Conservation (phyloP, 1,140 invertebrate species). For the Rhynchophorus ferrugineus region DNA sequence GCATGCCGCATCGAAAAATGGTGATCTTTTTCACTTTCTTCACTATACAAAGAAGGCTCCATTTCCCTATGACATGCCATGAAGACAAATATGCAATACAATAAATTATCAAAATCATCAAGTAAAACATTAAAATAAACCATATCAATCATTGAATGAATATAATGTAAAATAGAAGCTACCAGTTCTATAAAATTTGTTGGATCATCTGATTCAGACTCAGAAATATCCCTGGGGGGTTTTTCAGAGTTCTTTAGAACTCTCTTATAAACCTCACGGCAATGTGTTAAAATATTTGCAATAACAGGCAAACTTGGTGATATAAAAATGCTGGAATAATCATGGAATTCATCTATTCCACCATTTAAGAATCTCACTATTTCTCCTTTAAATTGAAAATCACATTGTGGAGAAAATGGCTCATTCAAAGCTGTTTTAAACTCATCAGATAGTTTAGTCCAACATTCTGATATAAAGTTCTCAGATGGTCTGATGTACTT, state of each 20-base stretch:
- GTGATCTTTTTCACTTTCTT: slow-evolving; percentile 1
- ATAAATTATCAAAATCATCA: slow-evolving; percentile 18
- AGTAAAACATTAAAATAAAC: slow-evolving; percentile 18
- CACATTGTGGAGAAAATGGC: slow-evolving; percentile 7
- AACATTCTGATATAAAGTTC: slow-evolving; percentile 11
- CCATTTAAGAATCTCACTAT: slow-evolving; percentile 12
- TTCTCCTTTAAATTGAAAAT: slow-evolving; percentile 17
- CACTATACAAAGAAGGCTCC: slow-evolving; percentile 8
- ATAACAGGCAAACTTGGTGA: slow-evolving; percentile 10
- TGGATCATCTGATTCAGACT: slow-evolving; percentile 3
- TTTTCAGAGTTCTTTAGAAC: slow-evolving; percentile 4
- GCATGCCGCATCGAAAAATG: slow-evolving; percentile 5
- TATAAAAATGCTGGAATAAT: slow-evolving; percentile 5
- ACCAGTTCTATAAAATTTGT: slow-evolving; percentile 12
- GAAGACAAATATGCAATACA: slow-evolving; percentile 17
- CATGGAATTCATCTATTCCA: slow-evolving; percentile 6
- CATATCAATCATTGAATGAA: slow-evolving; percentile 8
- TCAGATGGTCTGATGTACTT: slow-evolving; percentile 2
- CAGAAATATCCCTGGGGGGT: slow-evolving; percentile 5
- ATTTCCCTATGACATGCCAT: slow-evolving; percentile 18
- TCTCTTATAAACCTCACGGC: slow-evolving; percentile 12
- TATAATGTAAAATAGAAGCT: slow-evolving; percentile 3
- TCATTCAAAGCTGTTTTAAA: slow-evolving; percentile 11
- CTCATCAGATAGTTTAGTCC: slow-evolving; percentile 6
- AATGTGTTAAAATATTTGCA: slow-evolving; percentile 13